These are phyloP conservation scores for Ecdyonurus torrentis DNA, from an alignment of 2,888 invertebrate genomes.

Conservation along the genomic window DNA sequence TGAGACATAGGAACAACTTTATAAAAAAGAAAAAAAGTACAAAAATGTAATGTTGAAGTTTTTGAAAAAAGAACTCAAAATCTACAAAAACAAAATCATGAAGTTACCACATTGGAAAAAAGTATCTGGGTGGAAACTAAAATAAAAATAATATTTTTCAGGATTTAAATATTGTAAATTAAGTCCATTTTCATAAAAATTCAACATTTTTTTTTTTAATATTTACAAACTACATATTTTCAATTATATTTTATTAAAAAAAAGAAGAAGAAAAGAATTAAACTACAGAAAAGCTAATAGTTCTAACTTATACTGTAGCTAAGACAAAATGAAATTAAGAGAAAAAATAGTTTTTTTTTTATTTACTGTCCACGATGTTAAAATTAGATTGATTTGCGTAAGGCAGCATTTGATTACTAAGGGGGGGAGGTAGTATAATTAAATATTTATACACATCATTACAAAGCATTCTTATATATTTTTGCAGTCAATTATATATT, in stretches of 20 bases:
- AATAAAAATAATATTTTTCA: not conserved
- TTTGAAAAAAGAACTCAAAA: not conserved
- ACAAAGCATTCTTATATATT: too few relatives aligned
- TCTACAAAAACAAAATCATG: too few relatives aligned
- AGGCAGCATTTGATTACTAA: not conserved
- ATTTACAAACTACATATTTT: not conserved
- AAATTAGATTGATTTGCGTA: not conserved
- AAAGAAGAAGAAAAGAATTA: too few relatives aligned
- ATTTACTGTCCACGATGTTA: not conserved
- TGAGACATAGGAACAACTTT: slow-evolving; percentile 1
- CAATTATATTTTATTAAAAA: too few relatives aligned
- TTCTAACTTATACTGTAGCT: not conserved
- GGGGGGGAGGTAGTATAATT: not conserved
- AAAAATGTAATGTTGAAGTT: not conserved
- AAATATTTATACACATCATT: too few relatives aligned
- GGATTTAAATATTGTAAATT: not conserved
- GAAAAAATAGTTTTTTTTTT: not conserved
- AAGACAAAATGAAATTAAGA: not conserved
- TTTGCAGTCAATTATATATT: too few relatives aligned
- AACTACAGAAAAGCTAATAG: not conserved
- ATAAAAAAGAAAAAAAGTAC: not conserved
- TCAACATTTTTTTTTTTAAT: not conserved
- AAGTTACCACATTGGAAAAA: too few relatives aligned
- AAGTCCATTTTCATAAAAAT: not conserved
- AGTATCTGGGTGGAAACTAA: not conserved